phyloP scores from a whole-genome alignment of 2,888 invertebrate species.

The Ochlodes sylvanus region DNA sequence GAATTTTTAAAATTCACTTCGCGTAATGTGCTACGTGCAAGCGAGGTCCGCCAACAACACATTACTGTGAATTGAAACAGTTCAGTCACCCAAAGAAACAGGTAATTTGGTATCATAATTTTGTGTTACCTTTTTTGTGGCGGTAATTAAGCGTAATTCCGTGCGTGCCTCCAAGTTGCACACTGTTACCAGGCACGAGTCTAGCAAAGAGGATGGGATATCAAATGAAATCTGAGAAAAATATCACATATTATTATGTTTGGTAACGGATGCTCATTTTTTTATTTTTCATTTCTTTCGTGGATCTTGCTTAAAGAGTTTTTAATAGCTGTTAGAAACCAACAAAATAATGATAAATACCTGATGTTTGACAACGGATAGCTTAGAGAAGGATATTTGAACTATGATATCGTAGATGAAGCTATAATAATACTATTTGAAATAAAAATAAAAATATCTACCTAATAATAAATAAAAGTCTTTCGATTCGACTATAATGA shows the following conservation, averaged over 20 bases:
- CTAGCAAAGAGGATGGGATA: neutral
- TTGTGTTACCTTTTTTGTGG: constrained; percentile 32
- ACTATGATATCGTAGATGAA: too few species aligned
- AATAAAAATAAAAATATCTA: too few species aligned
- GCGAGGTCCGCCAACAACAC: constrained; percentile 12
- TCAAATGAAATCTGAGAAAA: neutral
- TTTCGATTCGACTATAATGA: too few species aligned
- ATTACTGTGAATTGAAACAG: constrained; percentile 28
- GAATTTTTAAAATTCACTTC: constrained; percentile 8
- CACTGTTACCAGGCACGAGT: constrained; percentile 19
- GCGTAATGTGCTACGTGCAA: neutral
- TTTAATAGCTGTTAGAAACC: too few species aligned
- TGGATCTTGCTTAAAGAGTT: neutral
- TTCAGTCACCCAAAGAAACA: constrained; percentile 33
- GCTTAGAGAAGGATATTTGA: too few species aligned
- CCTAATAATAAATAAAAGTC: too few species aligned
- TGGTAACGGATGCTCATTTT: neutral
- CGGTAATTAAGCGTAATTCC: constrained; percentile 34
- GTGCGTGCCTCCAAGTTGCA: constrained; percentile 21
- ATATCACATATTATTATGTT: neutral
- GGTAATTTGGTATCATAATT: constrained; percentile 37
- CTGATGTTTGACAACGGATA: too few species aligned
- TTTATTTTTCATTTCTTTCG: neutral
- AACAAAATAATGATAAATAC: too few species aligned
- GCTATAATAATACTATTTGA: too few species aligned